Evolutionary conservation across 2,888 invertebrate genomes (phyloP).

Genomic region (Drosophila bunnanda): DNA sequence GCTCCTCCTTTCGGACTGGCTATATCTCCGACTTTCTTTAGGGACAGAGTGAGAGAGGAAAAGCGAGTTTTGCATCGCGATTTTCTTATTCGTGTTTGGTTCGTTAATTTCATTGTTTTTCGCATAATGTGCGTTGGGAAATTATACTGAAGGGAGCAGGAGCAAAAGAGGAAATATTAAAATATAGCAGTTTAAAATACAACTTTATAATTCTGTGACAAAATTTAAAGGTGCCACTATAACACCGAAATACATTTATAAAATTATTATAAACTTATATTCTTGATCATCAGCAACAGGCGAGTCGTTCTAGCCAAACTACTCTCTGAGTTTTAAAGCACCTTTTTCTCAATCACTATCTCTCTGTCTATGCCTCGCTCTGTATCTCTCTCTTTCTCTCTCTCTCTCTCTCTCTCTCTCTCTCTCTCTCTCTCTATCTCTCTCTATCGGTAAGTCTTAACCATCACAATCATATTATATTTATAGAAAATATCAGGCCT

Average conservation of each 20-base stretch:
- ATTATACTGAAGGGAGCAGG: conserved; percentile 20
- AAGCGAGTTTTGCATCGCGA: conserved; percentile 47
- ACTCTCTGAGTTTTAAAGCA: too few relatives aligned
- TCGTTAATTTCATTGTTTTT: conserved; percentile 82
- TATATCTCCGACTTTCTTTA: conserved; percentile 28
- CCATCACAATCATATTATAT: too few relatives aligned
- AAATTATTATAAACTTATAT: not conserved
- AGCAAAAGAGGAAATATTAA: not conserved
- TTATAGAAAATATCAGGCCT: too few relatives aligned
- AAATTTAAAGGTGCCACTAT: not conserved
- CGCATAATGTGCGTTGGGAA: conserved; percentile 60
- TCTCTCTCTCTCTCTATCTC: too few relatives aligned
- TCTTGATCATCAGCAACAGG: too few relatives aligned
- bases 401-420: too few relatives aligned
- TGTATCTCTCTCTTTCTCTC: too few relatives aligned
- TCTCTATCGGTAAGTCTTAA: too few relatives aligned
- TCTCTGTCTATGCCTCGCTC: too few relatives aligned
- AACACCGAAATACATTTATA: not conserved
- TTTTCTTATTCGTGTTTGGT: conserved; percentile 72
- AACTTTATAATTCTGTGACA: not conserved
- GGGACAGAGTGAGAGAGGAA: not conserved
- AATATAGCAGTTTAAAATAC: not conserved
- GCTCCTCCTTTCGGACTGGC: conserved; percentile 18
- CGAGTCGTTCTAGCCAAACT: too few relatives aligned
- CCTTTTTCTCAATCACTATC: too few relatives aligned